Base-by-base conservation (phyloP, 2,113 vertebrate species). In the Odontesthes bonariensis region DNA sequence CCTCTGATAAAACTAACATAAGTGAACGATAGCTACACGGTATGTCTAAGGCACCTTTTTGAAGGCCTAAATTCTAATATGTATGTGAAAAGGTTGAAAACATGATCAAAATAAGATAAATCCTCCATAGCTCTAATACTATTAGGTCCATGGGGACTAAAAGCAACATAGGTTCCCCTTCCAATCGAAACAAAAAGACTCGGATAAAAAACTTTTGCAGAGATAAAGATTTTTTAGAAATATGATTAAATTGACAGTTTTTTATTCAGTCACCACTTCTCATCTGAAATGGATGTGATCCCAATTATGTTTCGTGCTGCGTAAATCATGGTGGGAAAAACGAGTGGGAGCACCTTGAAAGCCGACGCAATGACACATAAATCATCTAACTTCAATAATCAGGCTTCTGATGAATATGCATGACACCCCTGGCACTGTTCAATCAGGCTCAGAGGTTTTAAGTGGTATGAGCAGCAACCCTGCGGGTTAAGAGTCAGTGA, bases 341-440 rank as follows among this genome's bases (percentile, higher is more conserved):
- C 16, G 59, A 66, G 38, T 16, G 55, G 16, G 47, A 73, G 52
- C 58, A 55, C 69, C 51, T 75, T 69, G 27, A 77, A 55, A 75
- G 33, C 52, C 55, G 22, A 65, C 53, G 35, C 1, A 9, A 33
- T 58, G 68, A 55, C 27, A 75, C 10, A 16, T 77, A 79, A 66
- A 69, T 79, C 69, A 71, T 63, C 22, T 47, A 46, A 66, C 62
- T 22, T 73, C 60, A 49, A 72, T 69, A 77, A 86, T 77, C 76
- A 68, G 32, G 19, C 31, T 19, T 53, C 19, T 17, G 53, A 71
- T 82, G 79, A 84, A 82, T 75, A 84, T 84, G 54, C 10, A 84
- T 80, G 59, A 80, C 12, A 17, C 27, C 14, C 64, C 22, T 32
- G 27, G 42, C 65, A 54, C 58, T 13, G 12, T 53, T 84, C 57